phyloP scores from a whole-genome alignment of 2,888 invertebrate genomes.

The Drosophila neotestacea region DNA sequence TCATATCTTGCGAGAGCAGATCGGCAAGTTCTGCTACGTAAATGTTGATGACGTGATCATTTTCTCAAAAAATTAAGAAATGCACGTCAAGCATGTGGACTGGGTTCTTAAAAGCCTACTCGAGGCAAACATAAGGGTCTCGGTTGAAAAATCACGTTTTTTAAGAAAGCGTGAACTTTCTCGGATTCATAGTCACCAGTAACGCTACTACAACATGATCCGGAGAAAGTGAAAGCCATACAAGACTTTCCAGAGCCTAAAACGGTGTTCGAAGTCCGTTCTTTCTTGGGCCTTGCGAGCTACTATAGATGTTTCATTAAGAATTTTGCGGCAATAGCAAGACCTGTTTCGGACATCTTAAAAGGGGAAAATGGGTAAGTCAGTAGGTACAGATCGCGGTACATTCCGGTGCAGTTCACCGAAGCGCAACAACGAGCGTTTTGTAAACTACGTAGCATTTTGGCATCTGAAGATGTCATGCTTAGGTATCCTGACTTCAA shows the following conservation, averaged over 20 bases:
- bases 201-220: not conserved
- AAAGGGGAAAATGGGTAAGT: too few species aligned
- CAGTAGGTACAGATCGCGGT: too few species aligned
- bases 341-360: too few species aligned
- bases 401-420: too few species aligned
- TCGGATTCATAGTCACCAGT: too few species aligned
- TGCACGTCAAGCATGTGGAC: not conserved
- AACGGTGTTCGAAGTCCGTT: not conserved
- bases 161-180: not conserved
- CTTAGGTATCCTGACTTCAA: slow-evolving; percentile 14
- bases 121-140: slow-evolving; percentile 1
- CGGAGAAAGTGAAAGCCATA: not conserved
- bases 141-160: not conserved
- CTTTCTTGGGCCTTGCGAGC: too few species aligned
- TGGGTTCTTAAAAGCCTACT: not conserved
- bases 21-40: slow-evolving; percentile 7
- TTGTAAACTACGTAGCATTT: not conserved
- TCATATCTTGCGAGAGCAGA: slow-evolving; percentile 2
- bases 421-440: slow-evolving; percentile 1
- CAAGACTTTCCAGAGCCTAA: slow-evolving; percentile 1
- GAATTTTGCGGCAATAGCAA: too few species aligned
- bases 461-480: slow-evolving; percentile 15
- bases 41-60: slow-evolving; percentile 7
- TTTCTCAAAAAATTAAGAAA: not conserved
- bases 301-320: too few species aligned